Evolutionary conservation across 1,140 invertebrate genomes (phyloP).

Genomic region (Macrotrachela quadricornifera): DNA sequence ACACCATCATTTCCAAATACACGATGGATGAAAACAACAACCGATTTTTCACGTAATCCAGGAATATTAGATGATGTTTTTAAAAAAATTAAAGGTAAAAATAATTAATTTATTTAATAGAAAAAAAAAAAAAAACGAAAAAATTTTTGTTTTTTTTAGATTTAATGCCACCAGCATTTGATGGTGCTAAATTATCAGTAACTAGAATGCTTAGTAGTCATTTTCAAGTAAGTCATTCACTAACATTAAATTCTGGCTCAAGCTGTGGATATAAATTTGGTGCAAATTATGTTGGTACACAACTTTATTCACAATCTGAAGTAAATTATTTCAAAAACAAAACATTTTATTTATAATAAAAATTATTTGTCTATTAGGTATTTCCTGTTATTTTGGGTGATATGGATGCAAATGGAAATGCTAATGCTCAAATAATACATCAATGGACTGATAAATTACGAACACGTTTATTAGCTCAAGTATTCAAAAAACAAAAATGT

Average conservation of each 20-base stretch:
- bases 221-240: conserved; percentile 69
- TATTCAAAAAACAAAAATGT: conserved; percentile 32
- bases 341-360: conserved; percentile 17
- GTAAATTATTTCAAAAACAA: conserved; percentile 16
- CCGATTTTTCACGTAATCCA: conserved; percentile 43
- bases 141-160: conserved; percentile 15
- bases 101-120: background rate
- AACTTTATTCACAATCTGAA: conserved; percentile 30
- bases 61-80: conserved; percentile 84
- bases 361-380: conserved; percentile 36
- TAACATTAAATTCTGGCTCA: conserved; percentile 56
- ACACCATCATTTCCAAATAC: too few species aligned
- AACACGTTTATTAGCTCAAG: conserved; percentile 68
- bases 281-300: conserved; percentile 81
- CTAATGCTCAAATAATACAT: conserved; percentile 86
- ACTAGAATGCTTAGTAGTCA: conserved; percentile 93
- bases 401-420: conserved; percentile 76
- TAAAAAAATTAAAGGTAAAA: conserved; percentile 78
- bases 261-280: conserved; percentile 87
- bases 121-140: too few species aligned
- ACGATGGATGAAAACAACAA: too few species aligned
- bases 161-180: conserved; percentile 81
- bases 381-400: conserved; percentile 92
- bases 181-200: conserved; percentile 81
- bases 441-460: conserved; percentile 55